Conservation (phyloP, 1,140 invertebrate species). For the Macrocentrus cingulum region DNA sequence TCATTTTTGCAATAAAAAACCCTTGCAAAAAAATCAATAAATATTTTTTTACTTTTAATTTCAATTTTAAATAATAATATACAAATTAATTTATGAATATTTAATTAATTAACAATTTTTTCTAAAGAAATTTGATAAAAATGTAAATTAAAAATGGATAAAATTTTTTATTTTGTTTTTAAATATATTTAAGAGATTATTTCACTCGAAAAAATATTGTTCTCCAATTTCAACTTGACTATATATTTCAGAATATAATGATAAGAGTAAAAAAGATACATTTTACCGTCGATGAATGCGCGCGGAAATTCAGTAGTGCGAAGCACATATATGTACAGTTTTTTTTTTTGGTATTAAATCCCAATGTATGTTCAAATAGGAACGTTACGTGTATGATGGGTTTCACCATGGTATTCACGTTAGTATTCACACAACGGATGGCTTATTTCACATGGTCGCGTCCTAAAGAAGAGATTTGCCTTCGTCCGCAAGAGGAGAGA, state of each 20-base stretch:
- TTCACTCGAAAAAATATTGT: not conserved
- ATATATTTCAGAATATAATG: not conserved
- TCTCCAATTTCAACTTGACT: not conserved
- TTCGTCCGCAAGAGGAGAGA: conserved; percentile 42
- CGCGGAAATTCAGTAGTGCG: conserved; percentile 10
- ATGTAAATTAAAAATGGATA: too few relatives aligned
- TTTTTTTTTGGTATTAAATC: conserved; percentile 25
- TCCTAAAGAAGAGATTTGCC: conserved; percentile 58
- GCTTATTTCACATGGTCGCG: conserved; percentile 57
- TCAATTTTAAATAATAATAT: too few relatives aligned
- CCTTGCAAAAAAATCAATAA: not conserved
- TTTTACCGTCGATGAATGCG: not conserved
- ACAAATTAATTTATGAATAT: too few relatives aligned
- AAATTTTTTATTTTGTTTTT: too few relatives aligned
- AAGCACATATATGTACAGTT: not conserved
- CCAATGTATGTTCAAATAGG: conserved; percentile 25
- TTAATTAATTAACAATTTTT: too few relatives aligned
- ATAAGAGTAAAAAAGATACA: not conserved
- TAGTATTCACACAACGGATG: conserved; percentile 55
- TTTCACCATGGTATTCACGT: conserved; percentile 47
- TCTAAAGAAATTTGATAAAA: too few relatives aligned
- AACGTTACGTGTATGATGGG: conserved; percentile 36
- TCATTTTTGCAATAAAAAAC: not conserved
- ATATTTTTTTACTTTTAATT: not conserved
- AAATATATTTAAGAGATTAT: not conserved